These are phyloP conservation scores for Caenorhabditis zanzibari DNA, from an alignment of 2,888 invertebrate species.

Conservation along the genomic window DNA sequence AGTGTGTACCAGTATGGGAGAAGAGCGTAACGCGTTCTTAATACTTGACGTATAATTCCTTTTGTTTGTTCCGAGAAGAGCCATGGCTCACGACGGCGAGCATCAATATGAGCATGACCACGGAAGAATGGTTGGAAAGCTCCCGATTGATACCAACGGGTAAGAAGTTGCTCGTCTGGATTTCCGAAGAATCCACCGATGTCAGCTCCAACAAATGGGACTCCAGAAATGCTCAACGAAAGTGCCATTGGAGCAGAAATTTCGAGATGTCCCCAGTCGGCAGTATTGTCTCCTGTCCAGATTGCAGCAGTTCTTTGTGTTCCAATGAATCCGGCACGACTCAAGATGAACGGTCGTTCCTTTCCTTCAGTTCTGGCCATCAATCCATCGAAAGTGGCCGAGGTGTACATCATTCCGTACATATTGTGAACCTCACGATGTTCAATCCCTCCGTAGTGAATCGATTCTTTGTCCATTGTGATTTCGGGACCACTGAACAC, in stretches of 20 bases:
- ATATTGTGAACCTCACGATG: constrained; percentile 88
- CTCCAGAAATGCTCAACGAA: constrained; percentile 91
- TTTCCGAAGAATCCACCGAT: constrained; percentile 98
- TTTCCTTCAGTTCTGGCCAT: constrained; percentile 87
- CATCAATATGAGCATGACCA: constrained; percentile 97
- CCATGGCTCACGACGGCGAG: constrained; percentile 97
- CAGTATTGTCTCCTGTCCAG: constrained; percentile 98
- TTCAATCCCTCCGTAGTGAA: constrained; percentile 93
- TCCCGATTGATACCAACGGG: constrained; percentile 90
- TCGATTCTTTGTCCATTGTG: constrained; percentile 96
- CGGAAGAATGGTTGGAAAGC: constrained; percentile 85
- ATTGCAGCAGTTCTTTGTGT: constrained; percentile 91
- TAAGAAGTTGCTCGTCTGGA: constrained; percentile 93
- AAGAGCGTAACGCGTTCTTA: constrained; percentile 90
- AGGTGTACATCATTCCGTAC: constrained; percentile 84
- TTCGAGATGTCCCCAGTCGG: constrained; percentile 94
- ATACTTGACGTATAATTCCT: constrained; percentile 87
- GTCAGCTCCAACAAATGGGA: constrained; percentile 93
- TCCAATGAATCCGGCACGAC: constrained; percentile 91
- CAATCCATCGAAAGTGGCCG: constrained; percentile 86
- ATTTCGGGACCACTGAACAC: constrained; percentile 96
- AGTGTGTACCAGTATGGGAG: constrained; percentile 89
- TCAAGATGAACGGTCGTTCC: constrained; percentile 93
- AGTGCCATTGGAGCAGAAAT: constrained; percentile 95
- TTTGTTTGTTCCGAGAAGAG: constrained; percentile 88